phyloP scores from a whole-genome alignment of 2,888 invertebrate genomes.

The Gari tellinella region DNA sequence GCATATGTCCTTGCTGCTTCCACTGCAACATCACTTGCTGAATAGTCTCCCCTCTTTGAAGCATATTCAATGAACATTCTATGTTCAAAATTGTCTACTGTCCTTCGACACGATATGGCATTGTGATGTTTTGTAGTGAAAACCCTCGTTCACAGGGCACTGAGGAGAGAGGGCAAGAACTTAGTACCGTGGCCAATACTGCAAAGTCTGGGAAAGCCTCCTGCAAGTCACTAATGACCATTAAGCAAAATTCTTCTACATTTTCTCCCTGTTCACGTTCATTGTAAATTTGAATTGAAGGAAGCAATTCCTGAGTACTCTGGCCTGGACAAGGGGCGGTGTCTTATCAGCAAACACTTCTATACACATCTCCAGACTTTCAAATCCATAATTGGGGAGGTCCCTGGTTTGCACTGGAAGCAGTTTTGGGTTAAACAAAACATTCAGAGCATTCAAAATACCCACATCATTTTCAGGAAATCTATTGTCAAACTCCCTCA shows the following conservation, averaged over 20 bases:
- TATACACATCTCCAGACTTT: too few relatives aligned
- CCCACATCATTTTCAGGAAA: slow-evolving; percentile 31
- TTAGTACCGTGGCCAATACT: slow-evolving; percentile 20
- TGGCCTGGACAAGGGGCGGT: too few relatives aligned
- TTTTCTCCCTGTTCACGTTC: too few relatives aligned
- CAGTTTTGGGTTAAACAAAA: slow-evolving; percentile 16
- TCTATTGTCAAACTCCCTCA: slow-evolving; percentile 22
- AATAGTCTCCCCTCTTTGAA: slow-evolving; percentile 2
- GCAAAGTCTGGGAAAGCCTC: slow-evolving; percentile 33
- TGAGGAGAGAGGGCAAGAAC: slow-evolving; percentile 36
- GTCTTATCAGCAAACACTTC: too few relatives aligned
- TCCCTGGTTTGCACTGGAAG: background rate
- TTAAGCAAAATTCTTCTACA: too few relatives aligned
- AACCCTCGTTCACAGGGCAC: slow-evolving; percentile 48
- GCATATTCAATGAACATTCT: slow-evolving; percentile 24
- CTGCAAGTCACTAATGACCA: too few relatives aligned
- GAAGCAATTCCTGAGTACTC: too few relatives aligned
- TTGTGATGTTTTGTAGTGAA: slow-evolving; percentile 30
- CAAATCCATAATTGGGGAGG: too few relatives aligned
- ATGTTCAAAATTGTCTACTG: slow-evolving; percentile 26
- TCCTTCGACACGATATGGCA: slow-evolving; percentile 9
- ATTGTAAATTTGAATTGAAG: too few relatives aligned
- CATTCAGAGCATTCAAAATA: slow-evolving; percentile 20
- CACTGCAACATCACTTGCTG: too few relatives aligned
- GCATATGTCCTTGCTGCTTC: too few relatives aligned